Conservation (phyloP, 2,888 invertebrate genomes). For the Cheiracanthium punctorium region DNA sequence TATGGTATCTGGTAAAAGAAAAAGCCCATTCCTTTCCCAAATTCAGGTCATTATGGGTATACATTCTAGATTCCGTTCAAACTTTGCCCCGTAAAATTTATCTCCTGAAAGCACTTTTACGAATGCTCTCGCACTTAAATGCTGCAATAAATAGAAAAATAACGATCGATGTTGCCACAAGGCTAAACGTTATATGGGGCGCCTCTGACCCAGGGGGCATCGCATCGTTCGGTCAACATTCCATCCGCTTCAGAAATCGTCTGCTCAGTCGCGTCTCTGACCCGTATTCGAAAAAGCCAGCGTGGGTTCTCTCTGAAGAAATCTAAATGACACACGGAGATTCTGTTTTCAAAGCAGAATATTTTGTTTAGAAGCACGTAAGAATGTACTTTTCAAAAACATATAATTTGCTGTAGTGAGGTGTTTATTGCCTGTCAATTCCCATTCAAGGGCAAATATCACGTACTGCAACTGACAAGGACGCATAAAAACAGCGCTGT, state of each 20-base stretch:
- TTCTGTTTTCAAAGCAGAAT: neutral
- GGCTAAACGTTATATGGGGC: conserved; percentile 38
- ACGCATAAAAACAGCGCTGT: too few species aligned
- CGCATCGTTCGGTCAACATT: conserved; percentile 62
- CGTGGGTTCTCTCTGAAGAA: neutral
- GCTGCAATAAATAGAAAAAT: conserved; percentile 12
- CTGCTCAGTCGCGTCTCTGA: conserved; percentile 41
- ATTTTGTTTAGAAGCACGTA: neutral
- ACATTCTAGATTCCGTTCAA: neutral
- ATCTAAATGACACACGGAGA: neutral
- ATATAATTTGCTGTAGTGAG: too few species aligned
- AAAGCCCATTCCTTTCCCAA: too few species aligned
- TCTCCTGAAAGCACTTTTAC: neutral
- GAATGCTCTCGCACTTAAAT: neutral
- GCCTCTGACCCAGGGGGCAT: conserved; percentile 34
- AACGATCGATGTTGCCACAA: conserved; percentile 1
- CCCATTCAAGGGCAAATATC: neutral
- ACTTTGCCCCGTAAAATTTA: neutral
- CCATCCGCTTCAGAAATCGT: conserved; percentile 29
- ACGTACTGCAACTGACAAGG: neutral
- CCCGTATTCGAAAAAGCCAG: conserved; percentile 14
- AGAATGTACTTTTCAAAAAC: neutral
- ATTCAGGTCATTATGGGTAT: too few species aligned
- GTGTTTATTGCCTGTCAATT: too few species aligned
- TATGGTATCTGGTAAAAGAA: too few species aligned